Conservation (phyloP, 2,888 invertebrate species). For the Empis stercorea region DNA sequence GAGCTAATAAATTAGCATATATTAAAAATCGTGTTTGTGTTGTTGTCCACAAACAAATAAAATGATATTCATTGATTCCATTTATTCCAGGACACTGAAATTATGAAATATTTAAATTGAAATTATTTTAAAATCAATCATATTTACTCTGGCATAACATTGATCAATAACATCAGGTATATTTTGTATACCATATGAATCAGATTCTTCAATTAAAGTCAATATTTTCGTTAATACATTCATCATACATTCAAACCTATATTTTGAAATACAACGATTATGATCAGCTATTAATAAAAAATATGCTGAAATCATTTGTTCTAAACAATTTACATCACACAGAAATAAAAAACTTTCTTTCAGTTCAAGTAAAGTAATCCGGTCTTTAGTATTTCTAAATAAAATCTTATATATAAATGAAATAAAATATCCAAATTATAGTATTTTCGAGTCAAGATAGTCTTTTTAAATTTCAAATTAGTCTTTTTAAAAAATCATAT, state of each 20-base stretch:
- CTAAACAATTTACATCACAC: constrained; percentile 27
- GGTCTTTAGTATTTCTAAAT: not conserved
- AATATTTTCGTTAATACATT: constrained; percentile 27
- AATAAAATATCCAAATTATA: too few species aligned
- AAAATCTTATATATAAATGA: too few species aligned
- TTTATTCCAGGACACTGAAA: constrained; percentile 22
- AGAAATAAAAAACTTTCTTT: constrained; percentile 30
- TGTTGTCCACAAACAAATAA: constrained; percentile 28
- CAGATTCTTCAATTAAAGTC: constrained; percentile 29
- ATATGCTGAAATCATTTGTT: constrained; percentile 26
- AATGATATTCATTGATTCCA: constrained; percentile 30
- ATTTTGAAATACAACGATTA: constrained; percentile 26
- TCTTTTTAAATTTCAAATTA: too few species aligned
- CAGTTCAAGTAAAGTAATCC: constrained; percentile 28
- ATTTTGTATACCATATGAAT: constrained; percentile 28
- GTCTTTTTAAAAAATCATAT: too few species aligned
- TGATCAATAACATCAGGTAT: constrained; percentile 25
- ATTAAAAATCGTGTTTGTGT: constrained; percentile 28
- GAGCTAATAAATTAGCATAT: constrained; percentile 29
- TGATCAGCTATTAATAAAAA: constrained; percentile 24
- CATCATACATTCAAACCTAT: constrained; percentile 28
- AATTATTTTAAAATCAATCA: not conserved
- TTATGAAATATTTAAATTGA: not conserved
- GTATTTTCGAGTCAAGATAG: too few species aligned
- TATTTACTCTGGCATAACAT: constrained; percentile 24